Base-by-base conservation (phyloP, 2,888 invertebrate genomes). In the Brachyptera putata region DNA sequence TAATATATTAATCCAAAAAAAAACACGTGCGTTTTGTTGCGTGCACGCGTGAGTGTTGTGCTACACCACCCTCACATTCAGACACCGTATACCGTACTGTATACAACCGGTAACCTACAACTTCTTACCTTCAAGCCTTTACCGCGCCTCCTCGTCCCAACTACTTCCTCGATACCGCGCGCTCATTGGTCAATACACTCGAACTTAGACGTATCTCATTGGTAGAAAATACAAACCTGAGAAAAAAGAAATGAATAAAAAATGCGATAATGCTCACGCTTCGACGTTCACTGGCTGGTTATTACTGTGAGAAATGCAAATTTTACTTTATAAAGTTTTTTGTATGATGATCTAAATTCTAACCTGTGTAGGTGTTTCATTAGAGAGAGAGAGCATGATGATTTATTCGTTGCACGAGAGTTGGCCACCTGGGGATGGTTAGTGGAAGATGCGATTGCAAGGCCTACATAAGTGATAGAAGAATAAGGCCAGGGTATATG, bases 251-350 rank as follows among this genome's bases (percentile, higher is more conserved):
- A 50, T 30, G 34, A 16, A 53, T 14, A 34, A 36, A 53, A 34
- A 53, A 53, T 53, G 34, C 36, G 36, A 34, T 53, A 53, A 53
- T 53, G 53, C 36, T 53, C 53, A 53, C 36, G 53, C 53, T 36
- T 4, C 21, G 53, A 34, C 36, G 53, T 53, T 53, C 53, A 53
- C 36, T 53, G 53, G 53, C 53, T 53, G 53, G 53, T 34, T 53
- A 53, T 36, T 53, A 21, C 21, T 21, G 36, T 36, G 53, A 18
- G 53, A 53, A 36, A 53, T 53, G 53, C 53, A 53, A 53, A 53
- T 53, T 53, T 53, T 53, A 5, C 18, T 5, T 30, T 24, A 14
- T 49, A n/a, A 16, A 14, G 21, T 36, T 13, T 9, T 53, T 50
- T 50, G 25, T 50, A 22, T 16, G 36, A 36, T 18, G 53, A 11